phyloP scores from a whole-genome alignment of 2,888 invertebrate genomes.

The Portevinia maculata region DNA sequence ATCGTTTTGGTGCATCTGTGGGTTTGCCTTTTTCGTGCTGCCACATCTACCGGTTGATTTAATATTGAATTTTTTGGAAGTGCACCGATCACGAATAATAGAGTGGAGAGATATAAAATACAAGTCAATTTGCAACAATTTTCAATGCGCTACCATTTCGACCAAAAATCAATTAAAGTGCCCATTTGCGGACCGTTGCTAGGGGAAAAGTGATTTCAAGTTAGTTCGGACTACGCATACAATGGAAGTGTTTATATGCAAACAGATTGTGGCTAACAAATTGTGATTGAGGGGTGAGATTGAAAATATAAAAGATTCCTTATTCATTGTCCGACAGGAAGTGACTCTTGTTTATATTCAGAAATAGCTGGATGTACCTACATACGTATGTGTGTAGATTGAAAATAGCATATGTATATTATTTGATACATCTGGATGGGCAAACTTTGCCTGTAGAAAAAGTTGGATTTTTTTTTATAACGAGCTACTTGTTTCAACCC shows the following conservation, averaged over 20 bases:
- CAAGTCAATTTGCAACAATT: slow-evolving; percentile 48
- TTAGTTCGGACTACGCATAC: neutral
- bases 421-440: no score
- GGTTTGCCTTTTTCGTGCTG: neutral
- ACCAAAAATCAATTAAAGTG: slow-evolving; percentile 51
- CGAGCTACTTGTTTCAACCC: no score
- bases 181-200: slow-evolving; percentile 8
- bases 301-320: neutral
- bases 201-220: neutral
- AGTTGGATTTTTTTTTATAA: no score
- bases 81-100: slow-evolving; percentile 47
- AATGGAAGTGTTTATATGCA: slow-evolving; percentile 2
- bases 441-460: no score
- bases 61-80: slow-evolving; percentile 30
- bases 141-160: slow-evolving; percentile 33
- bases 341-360: neutral
- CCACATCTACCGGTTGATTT: slow-evolving; percentile 18
- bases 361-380: neutral
- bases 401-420: slow-evolving; percentile 12
- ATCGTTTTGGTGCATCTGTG: neutral
- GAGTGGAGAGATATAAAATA: slow-evolving; percentile 52
- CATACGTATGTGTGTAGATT: slow-evolving; percentile 9
- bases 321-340: neutral
- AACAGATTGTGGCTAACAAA: slow-evolving; percentile 5
- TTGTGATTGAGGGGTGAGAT: slow-evolving; percentile 1